A percentile compares a stretch with the other conserved stretches of the same genome.
phyloP scores from a whole-genome alignment of 2,888 invertebrate species.

The Netelia fuscicornis region DNA sequence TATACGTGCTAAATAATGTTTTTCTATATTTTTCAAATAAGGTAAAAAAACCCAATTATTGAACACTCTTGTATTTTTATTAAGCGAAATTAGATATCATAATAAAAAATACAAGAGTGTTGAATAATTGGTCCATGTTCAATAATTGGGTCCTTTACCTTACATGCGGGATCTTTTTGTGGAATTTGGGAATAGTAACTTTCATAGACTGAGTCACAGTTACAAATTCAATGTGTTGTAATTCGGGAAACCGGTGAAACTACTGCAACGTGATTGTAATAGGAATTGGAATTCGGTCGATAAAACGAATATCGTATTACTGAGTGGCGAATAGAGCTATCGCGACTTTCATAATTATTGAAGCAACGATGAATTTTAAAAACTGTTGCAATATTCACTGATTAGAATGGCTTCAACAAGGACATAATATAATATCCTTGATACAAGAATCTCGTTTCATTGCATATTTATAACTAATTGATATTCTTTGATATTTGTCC shows the following conservation, averaged over 20 bases:
- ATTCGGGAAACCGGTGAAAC: background rate
- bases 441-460: too few relatives aligned
- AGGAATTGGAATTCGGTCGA: background rate
- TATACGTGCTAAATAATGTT: background rate
- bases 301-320: background rate
- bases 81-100: too few relatives aligned
- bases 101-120: too few relatives aligned
- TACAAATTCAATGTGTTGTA: background rate
- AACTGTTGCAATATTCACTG: too few relatives aligned
- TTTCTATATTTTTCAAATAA: too few relatives aligned
- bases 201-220: conserved; percentile 1
- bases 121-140: too few relatives aligned
- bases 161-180: background rate
- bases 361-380: too few relatives aligned
- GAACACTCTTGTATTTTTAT: too few relatives aligned
- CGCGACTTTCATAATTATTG: background rate
- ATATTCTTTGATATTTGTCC: background rate
- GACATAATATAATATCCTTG: too few relatives aligned
- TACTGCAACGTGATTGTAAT: background rate
- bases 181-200: background rate
- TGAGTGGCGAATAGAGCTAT: background rate
- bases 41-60: too few relatives aligned
- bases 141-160: too few relatives aligned
- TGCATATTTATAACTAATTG: background rate
- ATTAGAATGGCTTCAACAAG: too few relatives aligned